Evolutionary conservation across 2,797 vertebrate genomes (phyloP).

Genomic region (Chromis chromis): DNA sequence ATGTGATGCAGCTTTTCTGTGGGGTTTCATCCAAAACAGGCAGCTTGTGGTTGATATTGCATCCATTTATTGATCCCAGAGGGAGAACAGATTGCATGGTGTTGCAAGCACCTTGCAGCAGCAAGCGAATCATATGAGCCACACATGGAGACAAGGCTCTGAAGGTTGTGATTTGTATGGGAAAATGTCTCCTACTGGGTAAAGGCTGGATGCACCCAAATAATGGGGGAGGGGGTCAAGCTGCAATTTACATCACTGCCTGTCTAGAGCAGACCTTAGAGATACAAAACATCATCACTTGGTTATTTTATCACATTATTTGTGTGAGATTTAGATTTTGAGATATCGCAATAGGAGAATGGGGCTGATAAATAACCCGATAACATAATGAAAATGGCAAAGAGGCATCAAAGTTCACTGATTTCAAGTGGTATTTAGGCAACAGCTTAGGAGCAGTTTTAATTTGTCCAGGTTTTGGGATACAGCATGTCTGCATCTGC

Average conservation of each 20-base stretch:
- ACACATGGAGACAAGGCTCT: slow-evolving; percentile 43
- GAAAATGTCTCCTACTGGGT: slow-evolving; percentile 26
- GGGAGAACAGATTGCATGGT: slow-evolving; percentile 37
- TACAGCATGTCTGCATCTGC: no score
- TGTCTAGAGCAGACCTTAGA: no score
- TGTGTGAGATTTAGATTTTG: no score
- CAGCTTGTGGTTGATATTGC: slow-evolving; percentile 32
- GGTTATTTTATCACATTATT: no score
- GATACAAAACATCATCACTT: no score
- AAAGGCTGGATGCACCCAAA: neutral
- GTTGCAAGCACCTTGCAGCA: slow-evolving; percentile 60
- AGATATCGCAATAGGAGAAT: no score
- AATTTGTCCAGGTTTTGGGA: neutral
- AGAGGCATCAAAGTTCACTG: no score
- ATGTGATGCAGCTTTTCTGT: slow-evolving; percentile 21
- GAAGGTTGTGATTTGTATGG: slow-evolving; percentile 42
- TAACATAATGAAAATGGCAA: no score
- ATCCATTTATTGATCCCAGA: slow-evolving; percentile 35
- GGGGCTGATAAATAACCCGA: no score
- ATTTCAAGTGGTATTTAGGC: no score
- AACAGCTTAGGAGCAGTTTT: no score
- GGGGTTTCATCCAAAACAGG: slow-evolving; percentile 47
- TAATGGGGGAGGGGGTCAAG: neutral
- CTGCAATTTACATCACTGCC: no score
- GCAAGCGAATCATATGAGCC: slow-evolving; percentile 48